Percentiles rank a stretch among this genome's conserved stretches.
Evolutionary conservation across 2,113 vertebrate species (phyloP).

Genomic region (Malurus cyaneus): DNA sequence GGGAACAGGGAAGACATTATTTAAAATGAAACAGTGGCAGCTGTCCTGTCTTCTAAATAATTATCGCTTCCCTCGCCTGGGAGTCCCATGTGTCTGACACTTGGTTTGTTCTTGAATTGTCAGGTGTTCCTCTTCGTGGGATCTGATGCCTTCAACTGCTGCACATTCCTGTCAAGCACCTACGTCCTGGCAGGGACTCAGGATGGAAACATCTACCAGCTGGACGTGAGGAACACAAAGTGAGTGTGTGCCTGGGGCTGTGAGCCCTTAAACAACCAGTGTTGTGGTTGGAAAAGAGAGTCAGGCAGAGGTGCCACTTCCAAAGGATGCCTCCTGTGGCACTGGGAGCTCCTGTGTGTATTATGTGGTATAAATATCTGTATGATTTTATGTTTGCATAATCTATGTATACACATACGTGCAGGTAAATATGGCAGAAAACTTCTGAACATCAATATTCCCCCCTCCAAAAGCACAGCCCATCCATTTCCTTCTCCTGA

Average conservation of each 20-base stretch:
- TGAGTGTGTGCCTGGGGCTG: constrained; percentile 31
- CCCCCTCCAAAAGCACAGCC: not conserved
- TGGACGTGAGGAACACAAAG: constrained; percentile 78
- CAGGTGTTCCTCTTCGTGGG: constrained; percentile 78
- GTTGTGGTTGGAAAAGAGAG: not conserved
- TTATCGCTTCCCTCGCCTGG: not conserved
- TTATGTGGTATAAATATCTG: not conserved
- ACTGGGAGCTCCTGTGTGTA: rapidly evolving
- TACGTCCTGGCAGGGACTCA: constrained; percentile 77
- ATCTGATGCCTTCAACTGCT: constrained; percentile 82
- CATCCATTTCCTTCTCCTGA: not conserved
- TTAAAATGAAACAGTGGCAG: not conserved
- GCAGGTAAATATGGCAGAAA: not conserved
- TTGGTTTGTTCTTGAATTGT: not conserved
- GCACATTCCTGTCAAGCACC: constrained; percentile 76
- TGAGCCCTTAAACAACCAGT: rapidly evolving
- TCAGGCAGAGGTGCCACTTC: not conserved
- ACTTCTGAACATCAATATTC: not conserved
- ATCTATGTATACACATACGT: rapidly evolving
- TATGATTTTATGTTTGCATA: not conserved
- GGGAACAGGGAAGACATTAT: not conserved
- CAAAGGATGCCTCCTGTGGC: rapidly evolving
- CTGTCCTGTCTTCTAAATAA: not conserved
- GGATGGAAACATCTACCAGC: constrained; percentile 80
- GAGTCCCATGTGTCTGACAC: not conserved